A percentile compares a stretch with the other conserved stretches of the same genome.
These are phyloP conservation scores for Nemapogon koenigi DNA, from an alignment of 2,888 invertebrate species.

Conservation along the genomic window DNA sequence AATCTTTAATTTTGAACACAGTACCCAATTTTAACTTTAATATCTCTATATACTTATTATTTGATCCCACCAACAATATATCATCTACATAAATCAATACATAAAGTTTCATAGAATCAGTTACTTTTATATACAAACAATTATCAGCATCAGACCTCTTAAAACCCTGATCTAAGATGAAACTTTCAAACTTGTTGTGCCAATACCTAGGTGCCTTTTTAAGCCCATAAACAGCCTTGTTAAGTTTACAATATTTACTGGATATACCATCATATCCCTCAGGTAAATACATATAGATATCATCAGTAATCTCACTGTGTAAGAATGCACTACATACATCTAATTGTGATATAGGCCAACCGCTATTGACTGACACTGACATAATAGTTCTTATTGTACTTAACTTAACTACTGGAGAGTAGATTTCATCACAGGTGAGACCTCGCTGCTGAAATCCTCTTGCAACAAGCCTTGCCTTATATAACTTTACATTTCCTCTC, in stretches of 20 bases:
- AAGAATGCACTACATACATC: neutral
- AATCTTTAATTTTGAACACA: too few species aligned
- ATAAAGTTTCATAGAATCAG: neutral
- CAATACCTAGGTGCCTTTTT: neutral
- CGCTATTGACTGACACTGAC: neutral
- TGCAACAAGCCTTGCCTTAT: slow-evolving; percentile 18
- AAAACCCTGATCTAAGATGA: neutral
- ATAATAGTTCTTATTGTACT: neutral
- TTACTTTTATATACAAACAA: neutral
- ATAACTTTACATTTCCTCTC: slow-evolving; percentile 10
- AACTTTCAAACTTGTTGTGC: neutral
- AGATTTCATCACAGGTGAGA: too few species aligned
- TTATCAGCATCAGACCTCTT: neutral
- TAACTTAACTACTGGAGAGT: too few species aligned
- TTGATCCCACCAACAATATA: neutral
- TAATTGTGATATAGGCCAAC: neutral
- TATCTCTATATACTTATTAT: neutral
- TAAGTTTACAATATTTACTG: too few species aligned
- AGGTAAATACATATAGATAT: neutral
- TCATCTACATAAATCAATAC: neutral
- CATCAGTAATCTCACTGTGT: neutral
- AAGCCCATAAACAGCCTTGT: neutral
- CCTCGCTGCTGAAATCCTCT: slow-evolving; percentile 12
- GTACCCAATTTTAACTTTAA: neutral
- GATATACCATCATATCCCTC: neutral